phyloP scores from a whole-genome alignment of 2,888 invertebrate species.

The Heliconius cydno region DNA sequence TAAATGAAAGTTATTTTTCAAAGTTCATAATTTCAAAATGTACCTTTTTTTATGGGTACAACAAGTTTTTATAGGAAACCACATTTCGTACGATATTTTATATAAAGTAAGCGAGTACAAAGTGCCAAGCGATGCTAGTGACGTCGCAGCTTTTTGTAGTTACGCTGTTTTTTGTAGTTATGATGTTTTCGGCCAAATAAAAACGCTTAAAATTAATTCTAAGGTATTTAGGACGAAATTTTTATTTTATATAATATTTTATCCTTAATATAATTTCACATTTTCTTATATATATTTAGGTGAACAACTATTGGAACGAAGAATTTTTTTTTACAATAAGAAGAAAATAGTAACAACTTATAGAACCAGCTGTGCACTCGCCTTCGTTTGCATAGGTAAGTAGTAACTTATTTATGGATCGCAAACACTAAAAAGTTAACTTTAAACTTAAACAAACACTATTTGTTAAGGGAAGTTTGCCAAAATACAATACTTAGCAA shows the following conservation, averaged over 20 bases:
- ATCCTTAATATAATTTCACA: too few relatives aligned
- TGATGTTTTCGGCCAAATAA: not conserved
- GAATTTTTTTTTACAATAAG: too few relatives aligned
- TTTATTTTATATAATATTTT: too few relatives aligned
- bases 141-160: not conserved
- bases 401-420: not conserved
- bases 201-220: not conserved
- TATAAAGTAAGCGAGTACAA: not conserved
- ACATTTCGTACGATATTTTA: not conserved
- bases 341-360: too few relatives aligned
- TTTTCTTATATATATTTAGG: too few relatives aligned
- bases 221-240: not conserved
- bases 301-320: too few relatives aligned
- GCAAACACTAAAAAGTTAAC: not conserved
- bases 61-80: not conserved
- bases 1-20: not conserved
- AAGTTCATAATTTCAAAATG: not conserved
- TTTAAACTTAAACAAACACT: not conserved
- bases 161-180: not conserved
- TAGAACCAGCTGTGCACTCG: too few relatives aligned
- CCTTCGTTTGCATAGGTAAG: too few relatives aligned
- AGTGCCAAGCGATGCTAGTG: not conserved
- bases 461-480: not conserved
- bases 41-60: not conserved
- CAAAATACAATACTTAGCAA: not conserved